Conservation (phyloP, 2,797 vertebrate species). For the Malurus splendens region DNA sequence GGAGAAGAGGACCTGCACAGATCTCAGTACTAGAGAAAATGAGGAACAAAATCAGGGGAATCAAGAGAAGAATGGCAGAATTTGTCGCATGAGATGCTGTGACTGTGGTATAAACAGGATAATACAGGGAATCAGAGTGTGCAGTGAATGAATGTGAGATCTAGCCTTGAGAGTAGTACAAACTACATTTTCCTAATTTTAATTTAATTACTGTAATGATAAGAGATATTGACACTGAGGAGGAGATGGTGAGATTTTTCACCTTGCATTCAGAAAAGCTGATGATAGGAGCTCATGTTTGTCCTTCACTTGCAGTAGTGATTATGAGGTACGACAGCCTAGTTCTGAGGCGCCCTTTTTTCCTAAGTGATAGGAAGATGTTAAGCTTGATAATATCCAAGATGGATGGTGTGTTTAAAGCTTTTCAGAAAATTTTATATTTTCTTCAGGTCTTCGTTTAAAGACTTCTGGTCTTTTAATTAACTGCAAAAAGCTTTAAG, state of each 20-base stretch:
- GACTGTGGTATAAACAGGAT: neutral
- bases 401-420: neutral
- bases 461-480: neutral
- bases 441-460: neutral
- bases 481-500: neutral
- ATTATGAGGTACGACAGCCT: neutral
- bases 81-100: neutral
- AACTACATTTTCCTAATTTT: neutral
- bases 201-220: neutral
- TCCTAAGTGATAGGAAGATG: neutral
- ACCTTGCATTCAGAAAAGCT: neutral
- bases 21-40: neutral
- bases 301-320: neutral
- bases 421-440: neutral
- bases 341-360: neutral
- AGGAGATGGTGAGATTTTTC: neutral
- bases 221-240: neutral
- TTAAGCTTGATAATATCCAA: neutral
- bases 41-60: neutral
- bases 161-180: neutral
- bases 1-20: neutral
- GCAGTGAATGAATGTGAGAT: neutral
- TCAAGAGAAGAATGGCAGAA: neutral
- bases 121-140: fast-evolving
- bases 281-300: neutral